Evolutionary conservation across 2,113 vertebrate genomes (phyloP).

Genomic region (Gymnobelideus leadbeateri): DNA sequence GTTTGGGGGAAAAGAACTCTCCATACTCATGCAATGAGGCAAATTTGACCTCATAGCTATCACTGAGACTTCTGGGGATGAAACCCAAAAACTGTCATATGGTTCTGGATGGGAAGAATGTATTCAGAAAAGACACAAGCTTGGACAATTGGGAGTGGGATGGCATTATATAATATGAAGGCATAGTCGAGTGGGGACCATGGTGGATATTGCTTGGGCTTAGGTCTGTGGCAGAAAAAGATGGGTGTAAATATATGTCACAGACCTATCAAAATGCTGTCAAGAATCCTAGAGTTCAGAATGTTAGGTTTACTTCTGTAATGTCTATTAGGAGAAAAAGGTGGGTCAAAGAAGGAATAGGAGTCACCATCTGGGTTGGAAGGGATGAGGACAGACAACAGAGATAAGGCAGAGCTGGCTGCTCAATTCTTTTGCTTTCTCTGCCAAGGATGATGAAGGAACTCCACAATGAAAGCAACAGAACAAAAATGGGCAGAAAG

Average conservation of each 20-base stretch:
- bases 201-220: background rate
- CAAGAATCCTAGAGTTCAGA: background rate
- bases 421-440: background rate
- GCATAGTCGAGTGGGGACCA: background rate
- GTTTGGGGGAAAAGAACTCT: background rate
- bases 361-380: background rate
- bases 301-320: background rate
- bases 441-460: background rate
- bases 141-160: background rate
- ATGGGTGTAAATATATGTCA: background rate
- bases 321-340: background rate
- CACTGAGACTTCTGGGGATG: background rate
- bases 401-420: background rate
- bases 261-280: background rate
- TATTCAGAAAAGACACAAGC: background rate
- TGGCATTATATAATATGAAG: background rate
- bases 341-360: background rate
- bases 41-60: background rate
- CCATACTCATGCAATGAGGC: background rate
- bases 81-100: background rate
- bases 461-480: background rate
- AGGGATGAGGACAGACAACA: background rate
- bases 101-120: background rate
- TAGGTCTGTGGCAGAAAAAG: background rate
- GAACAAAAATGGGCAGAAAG: background rate